Evolutionary conservation across 37 sponge, comb jelly and placozoan genomes (phyloP), one percentile per base, ranked within the genome.

Genomic region (Dysidea cf. avara): DNA sequence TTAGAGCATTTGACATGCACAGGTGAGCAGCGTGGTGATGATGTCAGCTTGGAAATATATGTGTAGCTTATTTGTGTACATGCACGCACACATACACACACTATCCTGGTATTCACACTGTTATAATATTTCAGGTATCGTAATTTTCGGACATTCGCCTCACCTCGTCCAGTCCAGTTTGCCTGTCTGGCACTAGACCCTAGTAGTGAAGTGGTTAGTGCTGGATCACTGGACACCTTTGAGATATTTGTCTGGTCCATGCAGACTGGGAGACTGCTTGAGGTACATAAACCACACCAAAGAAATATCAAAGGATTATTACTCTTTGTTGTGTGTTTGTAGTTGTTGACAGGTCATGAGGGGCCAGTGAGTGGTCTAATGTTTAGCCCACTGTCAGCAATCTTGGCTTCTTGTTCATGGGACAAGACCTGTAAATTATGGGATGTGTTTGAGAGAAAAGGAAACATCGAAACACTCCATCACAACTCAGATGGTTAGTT

Each of bases 241-340:
- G 95, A 97, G 73, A 63, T 97, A n/a, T 97, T 80, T 56, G 80
- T 91, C 13, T 97, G 99, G 99, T 90, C 94, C 33, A 75, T 97
- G 84, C 89, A 94, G 82, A 97, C 92, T 32, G 99, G 99, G 37
- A 48, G 86, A 58, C 86, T 97, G 22, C 68, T 94, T 46, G 98
- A 97, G 60, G 94, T 88, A 63, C n/a, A n/a, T n/a, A n/a, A n/a
- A n/a, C n/a, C n/a, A n/a, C n/a, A 73, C 71, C 14, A 7, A n/a
- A 33, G n/a, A n/a, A n/a, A n/a, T n/a, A n/a, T n/a, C n/a, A n/a
- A n/a, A n/a, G n/a, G n/a, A n/a, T n/a, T n/a, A n/a, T n/a, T n/a
- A n/a, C n/a, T n/a, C n/a, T n/a, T n/a, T n/a, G n/a, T n/a, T n/a
- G n/a, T n/a, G n/a, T n/a, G 46, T 43, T 17, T 77, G 43, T 63